These are phyloP conservation scores for Thermophis baileyi DNA, from an alignment of 2,113 vertebrate species.

Conservation along the genomic window DNA sequence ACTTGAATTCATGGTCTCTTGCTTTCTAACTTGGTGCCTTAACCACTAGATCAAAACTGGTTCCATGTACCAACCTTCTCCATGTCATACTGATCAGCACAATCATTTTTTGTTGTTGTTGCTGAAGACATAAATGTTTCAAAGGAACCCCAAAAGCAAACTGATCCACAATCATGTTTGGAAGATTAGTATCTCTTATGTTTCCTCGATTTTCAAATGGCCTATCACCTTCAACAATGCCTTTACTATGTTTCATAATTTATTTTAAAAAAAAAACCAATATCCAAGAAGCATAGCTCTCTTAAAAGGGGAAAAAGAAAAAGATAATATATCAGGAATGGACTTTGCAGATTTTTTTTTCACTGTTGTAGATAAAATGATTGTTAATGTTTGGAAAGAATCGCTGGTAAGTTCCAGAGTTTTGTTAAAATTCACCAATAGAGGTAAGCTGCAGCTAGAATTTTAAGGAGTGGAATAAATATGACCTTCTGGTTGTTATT, in stretches of 20 bases:
- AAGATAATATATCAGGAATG: background rate
- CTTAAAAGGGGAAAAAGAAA: background rate
- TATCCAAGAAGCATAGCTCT: background rate
- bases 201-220: background rate
- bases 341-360: background rate
- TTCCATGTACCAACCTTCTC: background rate
- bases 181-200: background rate
- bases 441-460: background rate
- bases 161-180: background rate
- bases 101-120: background rate
- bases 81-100: background rate
- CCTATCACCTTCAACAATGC: background rate
- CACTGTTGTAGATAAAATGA: background rate
- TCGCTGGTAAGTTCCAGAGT: background rate
- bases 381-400: background rate
- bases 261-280: background rate
- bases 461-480: background rate
- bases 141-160: background rate
- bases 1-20: background rate
- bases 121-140: background rate
- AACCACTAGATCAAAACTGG: background rate
- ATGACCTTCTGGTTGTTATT: background rate
- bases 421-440: background rate
- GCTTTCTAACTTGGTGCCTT: background rate
- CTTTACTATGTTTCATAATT: background rate